A percentile compares a stretch with the other conserved stretches of the same genome.
These are phyloP conservation scores for Mayetiola destructor DNA, from an alignment of 2,888 invertebrate genomes.

Conservation along the genomic window DNA sequence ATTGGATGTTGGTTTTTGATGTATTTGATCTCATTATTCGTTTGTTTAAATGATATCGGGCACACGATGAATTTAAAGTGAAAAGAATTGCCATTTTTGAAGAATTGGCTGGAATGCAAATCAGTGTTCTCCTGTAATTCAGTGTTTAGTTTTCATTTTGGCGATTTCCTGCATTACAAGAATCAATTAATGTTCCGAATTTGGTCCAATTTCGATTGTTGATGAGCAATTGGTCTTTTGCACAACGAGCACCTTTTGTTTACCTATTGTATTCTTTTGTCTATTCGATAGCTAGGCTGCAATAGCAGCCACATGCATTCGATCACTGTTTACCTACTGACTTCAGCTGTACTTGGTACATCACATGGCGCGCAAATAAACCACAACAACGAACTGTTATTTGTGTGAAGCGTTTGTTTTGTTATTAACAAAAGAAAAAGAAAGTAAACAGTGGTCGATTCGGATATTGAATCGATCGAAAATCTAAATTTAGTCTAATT, in stretches of 20 bases:
- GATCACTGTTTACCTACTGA: not conserved
- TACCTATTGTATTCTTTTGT: not conserved
- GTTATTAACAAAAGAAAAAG: slow-evolving; percentile 7
- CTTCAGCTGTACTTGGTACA: not conserved
- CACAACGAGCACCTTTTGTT: too few relatives aligned
- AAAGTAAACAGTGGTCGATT: not conserved
- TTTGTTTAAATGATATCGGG: not conserved
- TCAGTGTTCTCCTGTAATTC: not conserved
- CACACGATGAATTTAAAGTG: not conserved
- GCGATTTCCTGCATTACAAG: too few relatives aligned
- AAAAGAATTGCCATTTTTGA: not conserved
- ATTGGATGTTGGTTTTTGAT: not conserved
- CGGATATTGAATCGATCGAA: not conserved
- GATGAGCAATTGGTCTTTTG: too few relatives aligned
- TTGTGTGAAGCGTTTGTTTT: too few relatives aligned
- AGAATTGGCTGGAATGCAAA: not conserved
- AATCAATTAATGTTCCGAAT: too few relatives aligned
- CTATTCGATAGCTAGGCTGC: not conserved
- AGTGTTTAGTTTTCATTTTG: not conserved
- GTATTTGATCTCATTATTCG: not conserved
- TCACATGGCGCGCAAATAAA: not conserved
- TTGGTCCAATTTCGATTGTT: too few relatives aligned
- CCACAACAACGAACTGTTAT: not conserved
- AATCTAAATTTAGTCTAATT: slow-evolving; percentile 5
- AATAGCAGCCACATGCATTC: not conserved